These are phyloP conservation scores for Geopemphigus sp. DNA, from an alignment of 1,140 invertebrate species.

Conservation along the genomic window DNA sequence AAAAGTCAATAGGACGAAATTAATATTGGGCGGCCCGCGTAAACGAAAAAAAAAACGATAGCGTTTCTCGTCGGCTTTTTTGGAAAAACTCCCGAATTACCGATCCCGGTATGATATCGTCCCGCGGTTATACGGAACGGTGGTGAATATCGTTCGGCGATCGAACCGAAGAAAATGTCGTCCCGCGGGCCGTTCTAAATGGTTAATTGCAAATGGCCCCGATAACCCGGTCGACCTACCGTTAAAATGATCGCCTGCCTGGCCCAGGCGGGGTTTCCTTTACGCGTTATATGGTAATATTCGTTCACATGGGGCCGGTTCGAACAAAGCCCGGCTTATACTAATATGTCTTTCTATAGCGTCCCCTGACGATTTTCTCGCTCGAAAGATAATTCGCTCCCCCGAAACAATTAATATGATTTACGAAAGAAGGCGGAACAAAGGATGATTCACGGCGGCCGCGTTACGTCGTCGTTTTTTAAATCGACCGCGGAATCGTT, in stretches of 20 bases:
- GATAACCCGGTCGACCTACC: conserved; percentile 22
- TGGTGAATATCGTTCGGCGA: neutral
- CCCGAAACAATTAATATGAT: neutral
- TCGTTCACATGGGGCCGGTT: neutral
- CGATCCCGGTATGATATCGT: too few species aligned
- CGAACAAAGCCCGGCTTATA: conserved; percentile 13
- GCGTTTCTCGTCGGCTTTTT: neutral
- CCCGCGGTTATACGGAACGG: neutral
- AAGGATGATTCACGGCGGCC: too few species aligned
- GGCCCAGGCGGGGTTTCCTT: neutral
- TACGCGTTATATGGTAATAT: conserved; percentile 6
- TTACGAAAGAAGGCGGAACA: too few species aligned
- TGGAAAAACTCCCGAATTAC: too few species aligned
- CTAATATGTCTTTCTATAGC: conserved; percentile 1
- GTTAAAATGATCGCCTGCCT: conserved; percentile 25
- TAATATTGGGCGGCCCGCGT: too few species aligned
- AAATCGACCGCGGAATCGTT: too few species aligned
- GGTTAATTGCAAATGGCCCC: conserved; percentile 9
- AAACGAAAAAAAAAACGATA: too few species aligned
- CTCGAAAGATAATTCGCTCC: neutral
- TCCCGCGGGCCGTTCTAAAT: conserved; percentile 9
- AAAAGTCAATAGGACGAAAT: too few species aligned
- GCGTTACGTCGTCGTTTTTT: too few species aligned
- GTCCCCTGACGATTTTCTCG: neutral
- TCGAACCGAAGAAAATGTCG: neutral